phyloP scores from a whole-genome alignment of 2,888 invertebrate genomes.

The Epinotia demarniana region DNA sequence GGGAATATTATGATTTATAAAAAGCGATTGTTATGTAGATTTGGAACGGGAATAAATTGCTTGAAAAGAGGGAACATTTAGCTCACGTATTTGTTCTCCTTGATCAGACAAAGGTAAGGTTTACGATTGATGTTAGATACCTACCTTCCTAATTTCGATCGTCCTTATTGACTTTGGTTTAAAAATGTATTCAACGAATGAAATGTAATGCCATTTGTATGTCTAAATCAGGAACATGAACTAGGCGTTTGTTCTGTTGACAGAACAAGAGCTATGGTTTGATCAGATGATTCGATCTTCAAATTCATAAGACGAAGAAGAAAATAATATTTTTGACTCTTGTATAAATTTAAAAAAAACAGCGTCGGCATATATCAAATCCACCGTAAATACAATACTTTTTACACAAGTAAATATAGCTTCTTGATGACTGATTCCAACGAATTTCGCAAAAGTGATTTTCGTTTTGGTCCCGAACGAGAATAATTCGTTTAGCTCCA shows the following conservation, averaged over 20 bases:
- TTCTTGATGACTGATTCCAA: neutral
- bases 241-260: too few species aligned
- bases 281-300: too few species aligned
- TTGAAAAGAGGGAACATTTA: constrained; percentile 27
- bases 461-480: neutral
- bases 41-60: constrained; percentile 32
- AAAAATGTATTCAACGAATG: neutral
- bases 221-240: too few species aligned
- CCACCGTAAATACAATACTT: too few species aligned
- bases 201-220: too few species aligned
- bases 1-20: constrained; percentile 40
- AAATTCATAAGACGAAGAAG: too few species aligned
- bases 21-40: constrained; percentile 43
- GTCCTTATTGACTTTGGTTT: neutral
- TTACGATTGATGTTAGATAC: neutral
- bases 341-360: too few species aligned
- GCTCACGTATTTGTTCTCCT: constrained; percentile 19
- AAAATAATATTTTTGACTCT: too few species aligned
- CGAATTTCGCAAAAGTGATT: neutral
- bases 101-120: constrained; percentile 21
- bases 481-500: constrained; percentile 3
- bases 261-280: too few species aligned
- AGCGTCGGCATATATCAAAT: too few species aligned
- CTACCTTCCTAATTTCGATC: neutral
- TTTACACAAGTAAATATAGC: neutral